Conservation (phyloP, 2,888 invertebrate species). For the Megalurothrips usitatus region DNA sequence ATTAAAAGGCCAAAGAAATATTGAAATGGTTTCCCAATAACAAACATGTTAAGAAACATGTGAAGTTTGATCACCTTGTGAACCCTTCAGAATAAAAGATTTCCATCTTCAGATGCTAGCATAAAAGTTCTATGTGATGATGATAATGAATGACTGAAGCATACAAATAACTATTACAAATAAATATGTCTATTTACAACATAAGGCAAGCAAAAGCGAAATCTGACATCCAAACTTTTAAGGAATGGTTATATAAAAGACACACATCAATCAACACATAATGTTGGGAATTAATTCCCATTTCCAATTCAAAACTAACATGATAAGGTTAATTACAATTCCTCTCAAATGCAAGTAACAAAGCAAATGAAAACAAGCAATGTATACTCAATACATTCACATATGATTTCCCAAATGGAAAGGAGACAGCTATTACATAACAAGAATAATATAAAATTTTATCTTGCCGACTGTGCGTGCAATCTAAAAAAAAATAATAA, state of each 20-base stretch:
- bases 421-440: background rate
- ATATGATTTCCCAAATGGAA: background rate
- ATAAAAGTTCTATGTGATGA: background rate
- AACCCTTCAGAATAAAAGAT: background rate
- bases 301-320: background rate
- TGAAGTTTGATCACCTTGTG: background rate
- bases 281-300: background rate
- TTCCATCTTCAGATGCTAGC: background rate
- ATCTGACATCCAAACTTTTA: background rate
- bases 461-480: background rate
- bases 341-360: background rate
- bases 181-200: slow-evolving; percentile 21
- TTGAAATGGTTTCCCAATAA: background rate
- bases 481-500: background rate
- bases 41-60: background rate
- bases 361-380: slow-evolving; percentile 14
- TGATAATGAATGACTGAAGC: background rate
- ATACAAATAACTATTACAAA: background rate
- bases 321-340: slow-evolving; percentile 9
- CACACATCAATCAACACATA: slow-evolving; percentile 21
- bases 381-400: background rate
- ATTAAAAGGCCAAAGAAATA: background rate
- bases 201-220: slow-evolving; percentile 11
- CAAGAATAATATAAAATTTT: background rate
- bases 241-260: slow-evolving; percentile 25